Evolutionary conservation across 2,888 invertebrate genomes (phyloP), one percentile per base, ranked within the genome.

Genomic region (Beris morrisii): DNA sequence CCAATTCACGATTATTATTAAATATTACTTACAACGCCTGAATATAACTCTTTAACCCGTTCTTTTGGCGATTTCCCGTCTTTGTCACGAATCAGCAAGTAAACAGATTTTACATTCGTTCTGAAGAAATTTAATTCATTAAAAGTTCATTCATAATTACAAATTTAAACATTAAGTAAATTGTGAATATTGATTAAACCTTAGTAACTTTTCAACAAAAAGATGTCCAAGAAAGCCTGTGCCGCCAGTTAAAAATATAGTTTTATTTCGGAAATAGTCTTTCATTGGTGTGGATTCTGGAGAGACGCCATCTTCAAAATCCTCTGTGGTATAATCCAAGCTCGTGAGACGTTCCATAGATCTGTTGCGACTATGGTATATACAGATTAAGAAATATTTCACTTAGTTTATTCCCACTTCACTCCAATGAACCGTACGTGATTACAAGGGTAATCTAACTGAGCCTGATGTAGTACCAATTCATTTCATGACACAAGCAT

Each of bases 161-260:
- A 15, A 28, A 13, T 53, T 28, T 15, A 11, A 52, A 15, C 13
- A 2, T 52, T n/a, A n/a, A 15, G 52, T 52, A 52, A 9, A 13
- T 13, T n/a, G 3, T 9, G 22, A 22, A 22, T 22, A 22, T 22
- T 22, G 9, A 38, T 52, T 52, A 32, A 6, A 30, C 74, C 74
- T 73, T 56, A 74, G 67, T 4, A 74, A 48, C 67, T 74, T 74
- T 59, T 73, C 73, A 7, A 73, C 68, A 58, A 69, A 73, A 2
- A 74, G 54, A 57, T 73, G 73, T 5, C 74, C 74, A 5, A 74
- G 54, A 59, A 74, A 73, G 64, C 74, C 74, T 1, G 72, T 71
- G 3, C 70, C 72, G 9, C 74, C 74, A 0, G 74, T 74, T 44
- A 74, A 45, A 46, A 74, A 72, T 28, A 74, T 44, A 5, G 52